A percentile compares a stretch with the other conserved stretches of the same genome.
These are phyloP conservation scores for Nibea coibor DNA, from an alignment of 2,113 vertebrate species.

Conservation along the genomic window DNA sequence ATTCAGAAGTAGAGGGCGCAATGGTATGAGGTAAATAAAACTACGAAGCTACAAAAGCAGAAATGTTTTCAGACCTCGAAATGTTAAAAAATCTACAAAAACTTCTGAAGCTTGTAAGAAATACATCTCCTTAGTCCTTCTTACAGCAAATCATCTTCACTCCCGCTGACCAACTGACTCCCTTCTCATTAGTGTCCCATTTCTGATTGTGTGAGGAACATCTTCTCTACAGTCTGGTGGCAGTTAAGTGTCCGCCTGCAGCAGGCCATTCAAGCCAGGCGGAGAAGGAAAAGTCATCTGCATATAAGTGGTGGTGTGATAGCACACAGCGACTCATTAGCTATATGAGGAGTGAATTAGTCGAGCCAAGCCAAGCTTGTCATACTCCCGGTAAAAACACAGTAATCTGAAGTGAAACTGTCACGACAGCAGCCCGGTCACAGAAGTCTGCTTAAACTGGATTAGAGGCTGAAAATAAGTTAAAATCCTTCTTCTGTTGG, in stretches of 20 bases:
- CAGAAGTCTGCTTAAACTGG: background rate
- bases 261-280: background rate
- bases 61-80: too few species aligned
- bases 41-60: background rate
- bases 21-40: too few species aligned
- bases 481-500: background rate
- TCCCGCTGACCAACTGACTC: background rate
- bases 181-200: conserved; percentile 17
- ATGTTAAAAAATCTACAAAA: too few species aligned
- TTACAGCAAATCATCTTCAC: background rate
- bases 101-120: background rate
- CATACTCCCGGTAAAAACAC: background rate
- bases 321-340: conserved; percentile 19
- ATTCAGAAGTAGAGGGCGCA: too few species aligned
- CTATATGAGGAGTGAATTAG: conserved; percentile 21
- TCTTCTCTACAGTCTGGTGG: background rate
- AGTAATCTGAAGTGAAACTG: background rate
- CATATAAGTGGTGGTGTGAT: background rate
- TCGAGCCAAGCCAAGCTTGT: background rate
- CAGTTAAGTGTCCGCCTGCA: background rate
- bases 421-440: background rate
- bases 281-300: background rate
- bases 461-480: background rate
- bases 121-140: background rate
- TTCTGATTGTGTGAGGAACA: background rate